Evolutionary conservation across 1,140 invertebrate species (phyloP).

Genomic region (Aphelenchoides avenae): DNA sequence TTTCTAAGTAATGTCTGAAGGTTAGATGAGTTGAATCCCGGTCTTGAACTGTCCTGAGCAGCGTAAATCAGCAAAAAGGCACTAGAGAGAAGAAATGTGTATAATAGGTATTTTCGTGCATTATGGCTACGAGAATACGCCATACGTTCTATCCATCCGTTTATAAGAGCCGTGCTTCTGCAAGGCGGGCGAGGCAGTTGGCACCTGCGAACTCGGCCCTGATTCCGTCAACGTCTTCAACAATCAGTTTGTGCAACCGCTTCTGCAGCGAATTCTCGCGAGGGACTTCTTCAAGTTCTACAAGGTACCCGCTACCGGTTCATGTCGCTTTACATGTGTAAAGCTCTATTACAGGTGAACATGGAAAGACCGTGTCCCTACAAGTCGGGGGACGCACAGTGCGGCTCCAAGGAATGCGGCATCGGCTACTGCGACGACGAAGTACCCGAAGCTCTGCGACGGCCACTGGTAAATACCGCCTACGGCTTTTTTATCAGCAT

Average conservation of each 20-base stretch:
- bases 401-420: slow-evolving; percentile 83
- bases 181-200: slow-evolving; percentile 11
- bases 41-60: no score
- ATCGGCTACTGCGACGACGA: slow-evolving; percentile 79
- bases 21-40: no score
- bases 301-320: slow-evolving; percentile 66
- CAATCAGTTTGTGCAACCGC: slow-evolving; percentile 84
- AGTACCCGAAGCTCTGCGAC: slow-evolving; percentile 57
- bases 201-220: slow-evolving; percentile 30
- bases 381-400: slow-evolving; percentile 80
- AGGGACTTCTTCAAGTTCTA: slow-evolving; percentile 95
- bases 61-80: no score
- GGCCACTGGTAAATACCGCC: slow-evolving; percentile 74
- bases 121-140: no score
- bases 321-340: background rate
- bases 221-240: slow-evolving; percentile 80
- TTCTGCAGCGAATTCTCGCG: slow-evolving; percentile 77
- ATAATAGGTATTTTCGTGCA: no score
- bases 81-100: no score
- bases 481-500: slow-evolving; percentile 60
- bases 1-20: no score
- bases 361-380: slow-evolving; percentile 86
- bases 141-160: no score
- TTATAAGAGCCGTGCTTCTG: slow-evolving; percentile 19
- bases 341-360: slow-evolving; percentile 72